Evolutionary conservation across 2,888 invertebrate species (phyloP).

Genomic region (Sinotaia quadrata): DNA sequence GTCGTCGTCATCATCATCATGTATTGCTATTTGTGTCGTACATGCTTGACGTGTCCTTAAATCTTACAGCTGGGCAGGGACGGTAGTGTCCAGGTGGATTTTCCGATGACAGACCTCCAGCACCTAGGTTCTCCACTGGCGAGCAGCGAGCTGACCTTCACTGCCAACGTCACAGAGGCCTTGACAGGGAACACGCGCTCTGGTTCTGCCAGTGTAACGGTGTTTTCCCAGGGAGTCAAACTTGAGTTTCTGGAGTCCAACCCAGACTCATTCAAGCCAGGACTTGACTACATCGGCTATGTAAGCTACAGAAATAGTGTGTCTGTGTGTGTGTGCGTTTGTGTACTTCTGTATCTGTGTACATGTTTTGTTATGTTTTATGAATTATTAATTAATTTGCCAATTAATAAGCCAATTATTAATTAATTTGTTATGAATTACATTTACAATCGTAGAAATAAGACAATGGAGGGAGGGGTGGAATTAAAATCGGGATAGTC

Average conservation of each 20-base stretch:
- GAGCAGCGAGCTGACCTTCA: slow-evolving; percentile 40
- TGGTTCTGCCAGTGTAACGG: slow-evolving; percentile 80
- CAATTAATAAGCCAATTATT: too few relatives aligned
- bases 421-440: too few relatives aligned
- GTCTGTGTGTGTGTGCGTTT: not conserved
- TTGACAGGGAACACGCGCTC: slow-evolving; percentile 89
- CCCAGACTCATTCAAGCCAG: slow-evolving; percentile 91
- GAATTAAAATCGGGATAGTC: too few relatives aligned
- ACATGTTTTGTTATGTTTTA: not conserved
- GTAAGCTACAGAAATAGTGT: too few relatives aligned
- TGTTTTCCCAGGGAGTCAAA: slow-evolving; percentile 85
- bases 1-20: too few relatives aligned
- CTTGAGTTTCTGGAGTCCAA: slow-evolving; percentile 82
- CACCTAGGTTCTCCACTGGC: slow-evolving; percentile 29
- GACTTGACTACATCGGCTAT: slow-evolving; percentile 86
- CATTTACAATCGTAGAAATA: too few relatives aligned
- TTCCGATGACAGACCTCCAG: slow-evolving; percentile 46
- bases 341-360: not conserved
- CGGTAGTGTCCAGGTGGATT: slow-evolving; percentile 49
- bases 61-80: slow-evolving; percentile 40
- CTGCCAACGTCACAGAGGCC: slow-evolving; percentile 91
- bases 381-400: too few relatives aligned
- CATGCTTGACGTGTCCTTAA: not conserved
- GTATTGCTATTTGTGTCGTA: not conserved
- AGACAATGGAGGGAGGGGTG: too few relatives aligned